These are phyloP conservation scores for Callyntrura sp. DNA, from an alignment of 2,888 invertebrate species.

Conservation along the genomic window DNA sequence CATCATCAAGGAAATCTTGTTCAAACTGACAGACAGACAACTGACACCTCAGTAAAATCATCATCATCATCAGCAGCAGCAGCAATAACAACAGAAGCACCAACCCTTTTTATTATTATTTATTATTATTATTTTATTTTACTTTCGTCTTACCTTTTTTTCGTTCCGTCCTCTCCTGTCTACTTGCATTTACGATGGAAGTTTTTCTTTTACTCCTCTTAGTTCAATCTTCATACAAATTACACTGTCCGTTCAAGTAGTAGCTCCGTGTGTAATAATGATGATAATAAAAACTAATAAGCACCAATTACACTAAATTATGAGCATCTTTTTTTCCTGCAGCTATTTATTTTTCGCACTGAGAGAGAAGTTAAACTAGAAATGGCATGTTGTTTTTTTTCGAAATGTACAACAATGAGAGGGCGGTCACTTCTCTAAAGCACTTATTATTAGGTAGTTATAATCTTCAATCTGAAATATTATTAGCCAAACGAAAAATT, in stretches of 20 bases:
- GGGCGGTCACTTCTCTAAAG: constrained; percentile 10
- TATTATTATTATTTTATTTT: not conserved
- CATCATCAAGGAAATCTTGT: constrained; percentile 68
- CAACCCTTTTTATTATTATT: constrained; percentile 37
- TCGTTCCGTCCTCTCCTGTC: not conserved
- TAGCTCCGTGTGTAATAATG: not conserved
- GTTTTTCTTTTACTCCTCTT: constrained; percentile 1
- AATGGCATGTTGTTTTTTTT: not conserved
- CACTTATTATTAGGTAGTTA: constrained; percentile 18
- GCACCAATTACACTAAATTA: constrained; percentile 31
- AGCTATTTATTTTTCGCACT: not conserved
- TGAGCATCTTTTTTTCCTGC: not conserved
- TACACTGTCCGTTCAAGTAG: not conserved
- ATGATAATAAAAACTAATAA: constrained; percentile 35
- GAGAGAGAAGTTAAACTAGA: not conserved
- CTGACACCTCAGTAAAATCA: constrained; percentile 55
- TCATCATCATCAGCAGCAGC: constrained; percentile 28
- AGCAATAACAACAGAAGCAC: not conserved
- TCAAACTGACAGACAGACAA: constrained; percentile 70
- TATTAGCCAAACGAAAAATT: not conserved
- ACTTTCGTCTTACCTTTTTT: not conserved
- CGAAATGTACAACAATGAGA: not conserved
- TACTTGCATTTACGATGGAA: not conserved
- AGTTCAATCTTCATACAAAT: too few species aligned
- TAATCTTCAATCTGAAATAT: constrained; percentile 25